Conservation (phyloP, 2,113 vertebrate species). For the Cololabis saira region DNA sequence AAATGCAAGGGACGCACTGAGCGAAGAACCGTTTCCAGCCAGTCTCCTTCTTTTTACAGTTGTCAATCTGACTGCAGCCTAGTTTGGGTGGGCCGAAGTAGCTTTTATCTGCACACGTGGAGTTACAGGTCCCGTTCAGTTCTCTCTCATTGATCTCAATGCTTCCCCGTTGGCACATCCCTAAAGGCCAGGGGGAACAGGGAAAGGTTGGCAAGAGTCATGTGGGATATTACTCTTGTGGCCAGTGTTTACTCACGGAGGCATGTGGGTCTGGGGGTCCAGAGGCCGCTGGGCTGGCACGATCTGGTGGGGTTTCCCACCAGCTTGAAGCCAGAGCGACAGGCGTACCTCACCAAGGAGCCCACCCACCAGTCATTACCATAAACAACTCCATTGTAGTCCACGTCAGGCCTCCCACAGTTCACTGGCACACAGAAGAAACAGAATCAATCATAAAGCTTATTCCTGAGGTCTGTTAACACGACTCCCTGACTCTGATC, state of each 20-base stretch:
- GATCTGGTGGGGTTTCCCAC: slow-evolving; percentile 79
- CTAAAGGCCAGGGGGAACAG: slow-evolving; percentile 46
- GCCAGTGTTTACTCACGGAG: slow-evolving; percentile 77
- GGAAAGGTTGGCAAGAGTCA: neutral
- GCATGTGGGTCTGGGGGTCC: slow-evolving; percentile 83
- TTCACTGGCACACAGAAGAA: slow-evolving; percentile 75
- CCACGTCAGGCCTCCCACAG: slow-evolving; percentile 85
- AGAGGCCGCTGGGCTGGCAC: slow-evolving; percentile 82
- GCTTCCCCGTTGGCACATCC: slow-evolving; percentile 81
- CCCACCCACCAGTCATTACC: slow-evolving; percentile 89
- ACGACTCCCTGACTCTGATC: neutral
- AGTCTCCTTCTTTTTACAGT: slow-evolving; percentile 78
- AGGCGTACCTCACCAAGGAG: slow-evolving; percentile 84
- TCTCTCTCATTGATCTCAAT: slow-evolving; percentile 83
- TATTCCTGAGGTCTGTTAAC: neutral
- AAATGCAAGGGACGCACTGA: slow-evolving; percentile 82
- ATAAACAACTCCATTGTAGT: slow-evolving; percentile 75
- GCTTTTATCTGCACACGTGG: slow-evolving; percentile 76
- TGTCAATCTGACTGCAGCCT: slow-evolving; percentile 80
- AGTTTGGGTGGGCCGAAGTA: slow-evolving; percentile 71
- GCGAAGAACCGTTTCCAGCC: slow-evolving; percentile 86
- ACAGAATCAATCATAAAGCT: too few species aligned
- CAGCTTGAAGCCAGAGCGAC: slow-evolving; percentile 83
- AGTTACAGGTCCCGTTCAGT: slow-evolving; percentile 78
- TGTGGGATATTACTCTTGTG: neutral